phyloP scores from a whole-genome alignment of 2,797 vertebrate species.

The Coccyzus lansbergi region DNA sequence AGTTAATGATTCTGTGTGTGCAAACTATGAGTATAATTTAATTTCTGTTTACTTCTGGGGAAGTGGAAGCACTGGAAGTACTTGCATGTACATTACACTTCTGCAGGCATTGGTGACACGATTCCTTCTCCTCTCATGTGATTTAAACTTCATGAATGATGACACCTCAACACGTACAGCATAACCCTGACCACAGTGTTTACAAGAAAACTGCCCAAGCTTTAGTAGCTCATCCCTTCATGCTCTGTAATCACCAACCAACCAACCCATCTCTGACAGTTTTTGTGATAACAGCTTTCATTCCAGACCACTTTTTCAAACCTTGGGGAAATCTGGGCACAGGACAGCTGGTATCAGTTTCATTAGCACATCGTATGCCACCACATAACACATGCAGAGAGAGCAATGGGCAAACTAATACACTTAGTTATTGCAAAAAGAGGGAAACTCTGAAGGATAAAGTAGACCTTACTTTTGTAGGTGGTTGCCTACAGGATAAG shows the following conservation, averaged over 20 bases:
- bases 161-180: not conserved
- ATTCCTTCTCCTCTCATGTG: not conserved
- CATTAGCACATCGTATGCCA: not conserved
- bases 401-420: not conserved
- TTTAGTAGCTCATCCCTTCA: not conserved
- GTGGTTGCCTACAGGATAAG: not conserved
- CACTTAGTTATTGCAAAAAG: not conserved
- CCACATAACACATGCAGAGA: rapidly evolving
- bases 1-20: slow-evolving; percentile 69
- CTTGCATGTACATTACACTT: not conserved
- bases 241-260: not conserved
- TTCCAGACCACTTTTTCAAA: not conserved
- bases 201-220: not conserved
- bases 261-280: not conserved
- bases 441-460: not conserved
- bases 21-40: slow-evolving; percentile 48
- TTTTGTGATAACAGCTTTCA: not conserved
- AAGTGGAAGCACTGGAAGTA: slow-evolving; percentile 16
- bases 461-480: not conserved
- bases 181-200: not conserved
- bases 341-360: not conserved
- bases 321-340: not conserved
- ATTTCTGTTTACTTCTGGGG: slow-evolving; percentile 60
- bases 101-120: not conserved
- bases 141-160: not conserved